A percentile compares a stretch with the other conserved stretches of the same genome.
Evolutionary conservation across 92 coral and sea anemone genomes (phyloP).

Genomic region (Parazoanthus swiftii): DNA sequence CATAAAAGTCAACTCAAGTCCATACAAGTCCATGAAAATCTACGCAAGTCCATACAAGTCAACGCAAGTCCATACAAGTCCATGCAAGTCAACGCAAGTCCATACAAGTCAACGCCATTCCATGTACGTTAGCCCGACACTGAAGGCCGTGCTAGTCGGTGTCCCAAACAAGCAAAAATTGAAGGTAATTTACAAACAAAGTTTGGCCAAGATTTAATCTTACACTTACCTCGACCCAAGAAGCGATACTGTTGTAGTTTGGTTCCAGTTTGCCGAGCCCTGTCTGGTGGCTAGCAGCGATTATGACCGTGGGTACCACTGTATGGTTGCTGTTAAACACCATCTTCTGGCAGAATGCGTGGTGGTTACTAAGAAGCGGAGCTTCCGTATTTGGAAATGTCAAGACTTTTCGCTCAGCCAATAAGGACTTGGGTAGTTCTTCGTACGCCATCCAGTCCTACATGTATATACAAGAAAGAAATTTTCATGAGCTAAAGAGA

Average conservation of each 20-base stretch:
- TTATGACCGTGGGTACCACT: slow-evolving; percentile 65
- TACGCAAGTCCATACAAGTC: too few species aligned
- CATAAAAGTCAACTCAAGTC: too few species aligned
- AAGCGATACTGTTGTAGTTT: slow-evolving; percentile 67
- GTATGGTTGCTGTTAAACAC: slow-evolving; percentile 45
- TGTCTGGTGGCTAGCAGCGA: slow-evolving; percentile 64
- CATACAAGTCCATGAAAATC: too few species aligned
- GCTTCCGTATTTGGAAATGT: slow-evolving; percentile 47
- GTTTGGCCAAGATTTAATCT: neutral
- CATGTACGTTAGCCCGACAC: too few species aligned
- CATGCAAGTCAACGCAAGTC: too few species aligned
- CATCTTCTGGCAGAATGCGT: slow-evolving; percentile 65
- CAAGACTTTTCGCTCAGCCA: slow-evolving; percentile 41
- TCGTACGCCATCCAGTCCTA: slow-evolving; percentile 70
- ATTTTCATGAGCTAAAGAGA: too few species aligned
- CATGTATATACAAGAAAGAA: neutral
- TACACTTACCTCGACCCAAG: slow-evolving; percentile 69
- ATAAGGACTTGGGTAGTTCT: slow-evolving; percentile 41
- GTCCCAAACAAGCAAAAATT: too few species aligned
- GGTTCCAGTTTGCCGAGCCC: slow-evolving; percentile 54
- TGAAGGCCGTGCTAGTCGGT: too few species aligned
- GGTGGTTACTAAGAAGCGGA: slow-evolving; percentile 48
- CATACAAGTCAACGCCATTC: too few species aligned
- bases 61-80: too few species aligned
- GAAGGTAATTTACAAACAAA: too few species aligned